phyloP scores from a whole-genome alignment of 2,797 vertebrate species.

The Halcyon badia region DNA sequence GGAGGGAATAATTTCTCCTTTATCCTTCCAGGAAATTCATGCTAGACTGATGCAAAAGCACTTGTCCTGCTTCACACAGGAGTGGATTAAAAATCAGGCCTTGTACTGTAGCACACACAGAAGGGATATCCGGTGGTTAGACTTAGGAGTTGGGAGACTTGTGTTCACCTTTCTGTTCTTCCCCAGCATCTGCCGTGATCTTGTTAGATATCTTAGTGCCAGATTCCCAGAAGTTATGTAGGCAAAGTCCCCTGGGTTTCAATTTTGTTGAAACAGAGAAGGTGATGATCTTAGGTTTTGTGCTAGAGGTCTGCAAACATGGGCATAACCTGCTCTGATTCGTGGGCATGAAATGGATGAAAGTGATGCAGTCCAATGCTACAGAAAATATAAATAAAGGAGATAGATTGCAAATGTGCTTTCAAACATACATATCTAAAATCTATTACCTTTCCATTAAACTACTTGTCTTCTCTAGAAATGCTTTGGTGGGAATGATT shows the following conservation, averaged over 20 bases:
- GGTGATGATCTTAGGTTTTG: not conserved
- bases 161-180: not conserved
- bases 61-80: not conserved
- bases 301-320: not conserved
- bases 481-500: not conserved
- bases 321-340: not conserved
- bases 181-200: fast-evolving
- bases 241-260: not conserved
- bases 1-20: not conserved
- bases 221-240: not conserved
- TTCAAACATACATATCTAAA: not conserved
- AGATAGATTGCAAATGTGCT: not conserved
- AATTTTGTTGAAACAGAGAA: not conserved
- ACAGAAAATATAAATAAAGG: not conserved
- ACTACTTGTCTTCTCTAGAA: not conserved
- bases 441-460: not conserved
- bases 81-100: not conserved
- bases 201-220: not conserved
- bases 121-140: fast-evolving
- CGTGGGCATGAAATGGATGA: not conserved
- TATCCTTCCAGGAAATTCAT: not conserved
- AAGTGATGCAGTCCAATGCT: not conserved
- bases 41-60: not conserved
- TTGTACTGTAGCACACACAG: not conserved
- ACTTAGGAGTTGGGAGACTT: not conserved